Percentiles rank a stretch among this genome's conserved stretches.
phyloP scores from a whole-genome alignment of 2,797 vertebrate species.

The Pitangus sulphuratus region DNA sequence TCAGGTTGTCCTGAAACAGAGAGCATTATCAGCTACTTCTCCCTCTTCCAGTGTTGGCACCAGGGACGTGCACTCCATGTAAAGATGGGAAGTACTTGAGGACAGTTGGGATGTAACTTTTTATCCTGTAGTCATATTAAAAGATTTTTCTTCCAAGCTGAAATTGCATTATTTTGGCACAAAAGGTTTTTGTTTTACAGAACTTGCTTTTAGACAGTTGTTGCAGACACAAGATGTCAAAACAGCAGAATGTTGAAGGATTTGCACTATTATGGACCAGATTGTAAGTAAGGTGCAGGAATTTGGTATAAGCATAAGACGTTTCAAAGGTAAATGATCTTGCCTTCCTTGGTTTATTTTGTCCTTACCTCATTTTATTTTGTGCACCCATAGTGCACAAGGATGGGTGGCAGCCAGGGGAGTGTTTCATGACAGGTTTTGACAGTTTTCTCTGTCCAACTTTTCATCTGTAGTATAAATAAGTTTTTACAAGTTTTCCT shows the following conservation, averaged over 20 bases:
- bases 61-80: accelerated
- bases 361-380: neutral
- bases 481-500: neutral
- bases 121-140: neutral
- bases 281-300: neutral
- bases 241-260: neutral
- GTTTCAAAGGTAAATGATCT: neutral
- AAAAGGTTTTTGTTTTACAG: neutral
- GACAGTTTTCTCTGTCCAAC: neutral
- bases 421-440: neutral
- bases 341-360: neutral
- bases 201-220: neutral
- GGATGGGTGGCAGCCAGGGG: neutral
- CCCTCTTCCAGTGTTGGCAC: neutral
- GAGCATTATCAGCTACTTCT: neutral
- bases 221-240: neutral
- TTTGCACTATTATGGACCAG: neutral
- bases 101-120: neutral
- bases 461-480: neutral
- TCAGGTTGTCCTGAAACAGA: neutral
- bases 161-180: neutral
- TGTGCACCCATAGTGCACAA: neutral
- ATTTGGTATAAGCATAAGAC: neutral
- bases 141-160: neutral
- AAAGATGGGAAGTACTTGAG: neutral